Evolutionary conservation across 2,113 vertebrate species (phyloP).

Genomic region (Ursus arctos): DNA sequence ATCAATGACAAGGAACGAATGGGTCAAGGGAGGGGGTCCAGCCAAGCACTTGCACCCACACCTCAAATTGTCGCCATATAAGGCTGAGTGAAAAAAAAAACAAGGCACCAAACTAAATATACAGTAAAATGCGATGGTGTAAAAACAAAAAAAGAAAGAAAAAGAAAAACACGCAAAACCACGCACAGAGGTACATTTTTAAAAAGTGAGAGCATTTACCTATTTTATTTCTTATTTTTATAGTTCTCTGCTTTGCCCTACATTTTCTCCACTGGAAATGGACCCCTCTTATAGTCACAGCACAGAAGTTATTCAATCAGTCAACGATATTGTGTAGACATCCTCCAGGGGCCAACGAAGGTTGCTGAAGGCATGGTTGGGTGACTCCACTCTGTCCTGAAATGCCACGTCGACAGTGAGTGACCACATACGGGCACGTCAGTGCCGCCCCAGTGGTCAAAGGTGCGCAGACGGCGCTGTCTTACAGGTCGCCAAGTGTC

Average conservation of each 20-base stretch:
- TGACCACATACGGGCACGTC: neutral
- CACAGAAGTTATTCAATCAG: neutral
- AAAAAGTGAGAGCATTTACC: neutral
- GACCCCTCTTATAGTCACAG: neutral
- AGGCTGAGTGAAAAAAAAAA: no score
- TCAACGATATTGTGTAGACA: neutral
- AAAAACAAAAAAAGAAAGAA: neutral
- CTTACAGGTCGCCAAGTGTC: neutral
- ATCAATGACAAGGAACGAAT: accelerated
- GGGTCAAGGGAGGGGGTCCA: accelerated
- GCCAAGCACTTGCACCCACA: accelerated
- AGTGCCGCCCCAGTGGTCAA: conserved; percentile 36
- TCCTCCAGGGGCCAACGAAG: neutral
- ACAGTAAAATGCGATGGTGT: accelerated
- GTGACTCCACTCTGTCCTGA: neutral
- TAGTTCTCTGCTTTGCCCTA: neutral
- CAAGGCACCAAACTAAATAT: accelerated
- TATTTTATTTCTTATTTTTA: neutral
- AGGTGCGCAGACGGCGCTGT: neutral
- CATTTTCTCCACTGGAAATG: neutral
- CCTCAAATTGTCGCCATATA: accelerated
- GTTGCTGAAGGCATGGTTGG: neutral
- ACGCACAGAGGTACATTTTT: accelerated
- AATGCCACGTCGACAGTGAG: neutral
- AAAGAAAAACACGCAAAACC: neutral